Evolutionary conservation across 35 echinoderm and acorn worm genomes (phyloP).

Genomic region (Ptychodera flava): DNA sequence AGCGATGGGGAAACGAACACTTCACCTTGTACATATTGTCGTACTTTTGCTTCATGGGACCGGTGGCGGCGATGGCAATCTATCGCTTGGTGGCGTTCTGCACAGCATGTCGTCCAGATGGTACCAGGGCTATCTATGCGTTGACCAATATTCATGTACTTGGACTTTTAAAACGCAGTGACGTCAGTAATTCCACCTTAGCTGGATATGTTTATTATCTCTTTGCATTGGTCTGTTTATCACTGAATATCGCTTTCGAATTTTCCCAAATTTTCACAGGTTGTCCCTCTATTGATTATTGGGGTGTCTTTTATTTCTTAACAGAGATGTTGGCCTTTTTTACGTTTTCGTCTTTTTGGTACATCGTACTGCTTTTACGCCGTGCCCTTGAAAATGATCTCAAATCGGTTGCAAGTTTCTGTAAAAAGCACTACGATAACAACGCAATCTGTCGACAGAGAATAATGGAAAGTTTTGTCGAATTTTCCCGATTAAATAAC

Average conservation of each 20-base stretch:
- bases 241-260: neutral
- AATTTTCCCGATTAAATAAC: neutral
- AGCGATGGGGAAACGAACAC: neutral
- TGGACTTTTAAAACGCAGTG: neutral
- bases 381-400: neutral
- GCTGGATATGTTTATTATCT: neutral
- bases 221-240: neutral
- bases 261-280: neutral
- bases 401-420: neutral
- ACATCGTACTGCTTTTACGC: neutral
- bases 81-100: neutral
- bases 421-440: neutral
- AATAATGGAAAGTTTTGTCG: neutral
- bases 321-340: neutral
- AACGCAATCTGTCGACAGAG: neutral
- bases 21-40: neutral
- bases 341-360: neutral
- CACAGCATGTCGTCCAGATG: neutral
- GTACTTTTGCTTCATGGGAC: neutral
- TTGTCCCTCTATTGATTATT: neutral
- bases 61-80: neutral
- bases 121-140: neutral
- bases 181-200: neutral
- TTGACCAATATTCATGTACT: neutral
- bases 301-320: neutral